phyloP scores from a whole-genome alignment of 2,888 invertebrate species.

The Drosophila phalerata region DNA sequence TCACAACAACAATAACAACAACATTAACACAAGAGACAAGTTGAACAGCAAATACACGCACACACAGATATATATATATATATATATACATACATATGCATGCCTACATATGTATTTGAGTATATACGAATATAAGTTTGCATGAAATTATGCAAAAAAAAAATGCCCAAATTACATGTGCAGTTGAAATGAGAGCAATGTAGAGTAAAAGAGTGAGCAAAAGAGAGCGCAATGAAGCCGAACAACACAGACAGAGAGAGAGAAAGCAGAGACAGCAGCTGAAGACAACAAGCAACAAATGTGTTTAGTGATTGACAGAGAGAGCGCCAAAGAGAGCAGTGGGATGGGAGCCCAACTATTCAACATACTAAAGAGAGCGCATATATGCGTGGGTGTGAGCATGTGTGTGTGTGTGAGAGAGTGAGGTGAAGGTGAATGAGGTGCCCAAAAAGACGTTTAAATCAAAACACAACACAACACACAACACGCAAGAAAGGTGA shows the following conservation, averaged over 20 bases:
- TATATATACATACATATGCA: neutral
- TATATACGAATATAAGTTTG: conserved; percentile 60
- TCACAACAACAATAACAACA: conserved; percentile 53
- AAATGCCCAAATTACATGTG: conserved; percentile 41
- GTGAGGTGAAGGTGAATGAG: conserved; percentile 44
- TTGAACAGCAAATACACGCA: conserved; percentile 36
- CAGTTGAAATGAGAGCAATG: conserved; percentile 21
- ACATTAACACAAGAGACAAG: conserved; percentile 66
- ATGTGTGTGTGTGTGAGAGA: conserved; percentile 12
- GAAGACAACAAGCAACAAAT: conserved; percentile 33
- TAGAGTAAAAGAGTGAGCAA: conserved; percentile 36
- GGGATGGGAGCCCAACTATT: conserved; percentile 45
- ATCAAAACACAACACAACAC: conserved; percentile 66
- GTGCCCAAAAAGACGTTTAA: conserved; percentile 57
- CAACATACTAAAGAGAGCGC: conserved; percentile 36
- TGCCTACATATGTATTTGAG: conserved; percentile 18
- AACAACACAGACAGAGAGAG: conserved; percentile 2
- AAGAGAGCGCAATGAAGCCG: conserved; percentile 48
- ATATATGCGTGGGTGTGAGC: conserved; percentile 57
- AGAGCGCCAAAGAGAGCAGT: conserved; percentile 19
- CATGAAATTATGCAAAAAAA: conserved; percentile 78
- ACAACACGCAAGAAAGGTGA: conserved; percentile 68
- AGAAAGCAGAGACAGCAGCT: conserved; percentile 26
- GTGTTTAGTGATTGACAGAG: conserved; percentile 12
- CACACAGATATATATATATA: conserved; percentile 4